These are phyloP conservation scores for Folsomia candida DNA, from an alignment of 2,888 invertebrate species.

Conservation along the genomic window DNA sequence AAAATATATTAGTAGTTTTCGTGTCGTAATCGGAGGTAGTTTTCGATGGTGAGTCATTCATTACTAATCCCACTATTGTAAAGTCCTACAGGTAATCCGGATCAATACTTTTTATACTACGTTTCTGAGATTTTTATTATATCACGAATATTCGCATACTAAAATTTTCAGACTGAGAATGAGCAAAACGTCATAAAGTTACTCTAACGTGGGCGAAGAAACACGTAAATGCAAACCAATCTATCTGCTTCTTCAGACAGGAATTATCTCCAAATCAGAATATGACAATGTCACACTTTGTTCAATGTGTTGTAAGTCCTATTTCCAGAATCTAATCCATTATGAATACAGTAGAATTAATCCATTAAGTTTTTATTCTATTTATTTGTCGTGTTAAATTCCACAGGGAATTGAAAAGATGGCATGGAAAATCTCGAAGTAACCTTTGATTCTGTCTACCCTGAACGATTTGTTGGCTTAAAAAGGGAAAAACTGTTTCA, in stretches of 20 bases:
- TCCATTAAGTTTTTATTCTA: no score
- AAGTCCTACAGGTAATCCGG: no score
- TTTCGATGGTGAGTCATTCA: no score
- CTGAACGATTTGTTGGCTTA: conserved; percentile 43
- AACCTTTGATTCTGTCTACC: conserved; percentile 42
- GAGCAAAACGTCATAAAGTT: conserved; percentile 46
- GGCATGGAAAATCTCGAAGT: conserved; percentile 47
- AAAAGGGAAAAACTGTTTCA: conserved; percentile 46
- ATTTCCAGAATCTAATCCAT: background rate
- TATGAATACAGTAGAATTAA: background rate
- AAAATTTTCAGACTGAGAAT: no score
- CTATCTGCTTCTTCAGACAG: conserved; percentile 39
- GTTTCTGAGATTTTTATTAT: no score
- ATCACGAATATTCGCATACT: no score
- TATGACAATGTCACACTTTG: conserved; percentile 44
- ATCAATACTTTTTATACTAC: no score
- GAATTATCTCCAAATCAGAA: conserved; percentile 41
- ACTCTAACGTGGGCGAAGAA: conserved; percentile 40
- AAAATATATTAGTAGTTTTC: no score
- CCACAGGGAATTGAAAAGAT: conserved; percentile 43
- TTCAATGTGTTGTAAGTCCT: conserved; percentile 43
- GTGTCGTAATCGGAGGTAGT: no score
- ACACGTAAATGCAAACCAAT: conserved; percentile 44
- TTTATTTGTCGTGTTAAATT: background rate
- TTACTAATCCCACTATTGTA: no score